phyloP scores from a whole-genome alignment of 2,888 invertebrate species.

The Podotricha telesiphe region DNA sequence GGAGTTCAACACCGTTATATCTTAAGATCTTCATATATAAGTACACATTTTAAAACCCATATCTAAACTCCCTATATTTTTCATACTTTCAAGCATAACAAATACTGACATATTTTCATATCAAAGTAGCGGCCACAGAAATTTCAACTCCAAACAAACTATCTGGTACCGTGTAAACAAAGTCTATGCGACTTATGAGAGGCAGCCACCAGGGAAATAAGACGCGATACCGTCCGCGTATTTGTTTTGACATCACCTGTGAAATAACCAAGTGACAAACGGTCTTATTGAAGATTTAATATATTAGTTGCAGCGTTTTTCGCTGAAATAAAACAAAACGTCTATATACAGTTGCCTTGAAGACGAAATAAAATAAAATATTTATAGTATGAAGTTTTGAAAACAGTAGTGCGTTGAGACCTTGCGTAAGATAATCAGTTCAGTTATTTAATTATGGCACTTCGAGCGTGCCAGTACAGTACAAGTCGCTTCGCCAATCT shows the following conservation, averaged over 20 bases:
- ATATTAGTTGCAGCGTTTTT: neutral
- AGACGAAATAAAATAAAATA: no score
- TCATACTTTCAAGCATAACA: neutral
- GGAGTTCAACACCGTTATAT: no score
- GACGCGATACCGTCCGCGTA: conserved; percentile 53
- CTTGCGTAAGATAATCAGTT: no score
- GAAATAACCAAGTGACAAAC: conserved; percentile 40
- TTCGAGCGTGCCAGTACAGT: no score
- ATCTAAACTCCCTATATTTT: no score
- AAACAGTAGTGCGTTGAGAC: no score
- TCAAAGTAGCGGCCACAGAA: conserved; percentile 29
- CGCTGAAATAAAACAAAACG: neutral
- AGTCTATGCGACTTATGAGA: conserved; percentile 44
- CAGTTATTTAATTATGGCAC: no score
- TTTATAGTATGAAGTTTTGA: no score
- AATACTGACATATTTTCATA: conserved; percentile 14
- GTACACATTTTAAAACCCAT: no score
- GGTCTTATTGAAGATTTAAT: conserved; percentile 26
- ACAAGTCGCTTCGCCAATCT: no score
- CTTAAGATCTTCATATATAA: no score
- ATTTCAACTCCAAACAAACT: conserved; percentile 38
- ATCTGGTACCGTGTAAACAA: conserved; percentile 37
- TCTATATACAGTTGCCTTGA: neutral
- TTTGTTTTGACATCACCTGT: conserved; percentile 52
- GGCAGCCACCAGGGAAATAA: conserved; percentile 64